These are phyloP conservation scores for Pseudococcus viburni DNA, from an alignment of 2,888 invertebrate species.

Conservation along the genomic window DNA sequence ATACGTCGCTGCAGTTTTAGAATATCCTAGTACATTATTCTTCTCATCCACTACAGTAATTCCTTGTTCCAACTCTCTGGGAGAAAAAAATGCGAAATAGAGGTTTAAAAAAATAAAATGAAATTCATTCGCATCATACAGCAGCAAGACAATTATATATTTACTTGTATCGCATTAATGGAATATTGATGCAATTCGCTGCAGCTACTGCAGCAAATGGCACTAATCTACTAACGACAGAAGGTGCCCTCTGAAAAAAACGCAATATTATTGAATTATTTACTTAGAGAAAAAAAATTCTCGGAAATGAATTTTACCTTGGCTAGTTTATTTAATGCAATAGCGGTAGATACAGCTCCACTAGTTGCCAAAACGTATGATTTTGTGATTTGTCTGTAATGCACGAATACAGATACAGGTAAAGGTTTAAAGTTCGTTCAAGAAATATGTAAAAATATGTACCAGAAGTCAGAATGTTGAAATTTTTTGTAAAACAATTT, in stretches of 20 bases:
- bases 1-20: conserved; percentile 79
- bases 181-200: conserved; percentile 98
- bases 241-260: conserved; percentile 77
- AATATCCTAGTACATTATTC: conserved; percentile 79
- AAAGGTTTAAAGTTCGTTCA: conserved; percentile 6
- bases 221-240: conserved; percentile 88
- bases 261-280: not conserved
- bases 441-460: conserved; percentile 2
- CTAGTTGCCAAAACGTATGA: conserved; percentile 93
- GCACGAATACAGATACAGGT: not conserved
- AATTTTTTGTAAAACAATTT: not conserved
- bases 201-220: conserved; percentile 96
- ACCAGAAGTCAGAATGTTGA: not conserved
- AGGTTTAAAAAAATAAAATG: no score
- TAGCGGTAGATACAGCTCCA: conserved; percentile 91
- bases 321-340: conserved; percentile 87
- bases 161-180: conserved; percentile 94
- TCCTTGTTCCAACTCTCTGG: conserved; percentile 85
- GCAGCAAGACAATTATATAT: no score
- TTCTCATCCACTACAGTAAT: conserved; percentile 86
- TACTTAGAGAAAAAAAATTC: not conserved
- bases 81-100: not conserved
- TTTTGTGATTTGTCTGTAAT: conserved; percentile 80
- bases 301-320: conserved; percentile 74
- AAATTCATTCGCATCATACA: no score